Conservation (phyloP, 2,797 vertebrate genomes). For the Spinibarbus caldwelli region DNA sequence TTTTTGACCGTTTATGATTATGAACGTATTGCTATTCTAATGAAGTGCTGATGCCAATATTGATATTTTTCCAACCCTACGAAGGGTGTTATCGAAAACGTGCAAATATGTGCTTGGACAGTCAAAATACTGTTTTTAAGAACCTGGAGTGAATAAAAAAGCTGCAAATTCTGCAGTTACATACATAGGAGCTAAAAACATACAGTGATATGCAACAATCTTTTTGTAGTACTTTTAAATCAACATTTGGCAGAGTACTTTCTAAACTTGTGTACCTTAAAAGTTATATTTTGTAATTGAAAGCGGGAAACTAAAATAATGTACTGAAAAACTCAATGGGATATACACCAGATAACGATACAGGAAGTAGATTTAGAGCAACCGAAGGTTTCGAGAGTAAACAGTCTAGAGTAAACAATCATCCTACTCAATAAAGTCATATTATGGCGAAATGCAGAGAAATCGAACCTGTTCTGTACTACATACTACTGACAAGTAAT, state of each 20-base stretch:
- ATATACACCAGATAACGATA: conserved; percentile 33
- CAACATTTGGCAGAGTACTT: conserved; percentile 14
- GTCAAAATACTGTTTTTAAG: conserved; percentile 44
- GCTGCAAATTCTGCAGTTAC: conserved; percentile 44
- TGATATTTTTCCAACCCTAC: conserved; percentile 29
- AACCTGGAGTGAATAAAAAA: conserved; percentile 41
- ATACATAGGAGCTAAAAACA: conserved; percentile 32
- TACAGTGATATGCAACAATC: background rate
- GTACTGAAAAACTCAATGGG: background rate
- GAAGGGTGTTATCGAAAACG: conserved; percentile 31
- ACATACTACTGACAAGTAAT: conserved; percentile 22
- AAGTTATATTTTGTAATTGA: conserved; percentile 8
- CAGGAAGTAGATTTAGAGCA: conserved; percentile 36
- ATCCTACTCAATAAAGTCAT: conserved; percentile 36
- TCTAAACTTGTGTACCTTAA: conserved; percentile 13
- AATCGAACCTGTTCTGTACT: background rate
- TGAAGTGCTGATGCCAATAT: conserved; percentile 18
- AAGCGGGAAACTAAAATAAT: background rate
- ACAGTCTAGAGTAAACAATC: conserved; percentile 35
- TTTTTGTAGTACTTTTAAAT: conserved; percentile 5
- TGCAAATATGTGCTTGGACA: conserved; percentile 52
- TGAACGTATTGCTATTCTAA: conserved; percentile 30
- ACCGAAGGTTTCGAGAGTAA: conserved; percentile 41
- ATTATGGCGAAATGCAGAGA: conserved; percentile 31
- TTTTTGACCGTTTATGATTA: conserved; percentile 15